Conservation (phyloP, 2,113 vertebrate genomes). For the Pluvianellus socialis region DNA sequence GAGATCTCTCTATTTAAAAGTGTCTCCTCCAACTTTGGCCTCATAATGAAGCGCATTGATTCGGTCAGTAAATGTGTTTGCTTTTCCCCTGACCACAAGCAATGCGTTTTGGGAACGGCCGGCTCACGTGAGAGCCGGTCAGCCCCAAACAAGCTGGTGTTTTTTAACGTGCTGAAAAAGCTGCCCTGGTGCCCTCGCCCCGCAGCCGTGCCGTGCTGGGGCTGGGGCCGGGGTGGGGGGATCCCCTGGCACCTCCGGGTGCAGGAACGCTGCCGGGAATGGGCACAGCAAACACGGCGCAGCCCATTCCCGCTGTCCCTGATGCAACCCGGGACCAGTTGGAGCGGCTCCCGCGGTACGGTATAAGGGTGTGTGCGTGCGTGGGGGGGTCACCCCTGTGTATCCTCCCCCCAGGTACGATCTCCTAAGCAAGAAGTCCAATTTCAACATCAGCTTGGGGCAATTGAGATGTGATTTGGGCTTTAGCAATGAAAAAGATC, state of each 20-base stretch:
- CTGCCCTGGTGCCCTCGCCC: background rate
- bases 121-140: rapidly evolving
- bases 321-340: rapidly evolving
- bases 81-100: background rate
- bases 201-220: rapidly evolving
- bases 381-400: background rate
- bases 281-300: background rate
- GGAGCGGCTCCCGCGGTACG: rapidly evolving
- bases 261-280: background rate
- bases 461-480: background rate
- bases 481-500: background rate
- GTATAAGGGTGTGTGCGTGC: rapidly evolving
- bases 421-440: background rate
- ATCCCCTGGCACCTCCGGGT: background rate
- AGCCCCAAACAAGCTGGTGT: background rate
- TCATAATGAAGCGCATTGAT: rapidly evolving
- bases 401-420: background rate
- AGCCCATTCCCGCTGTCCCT: background rate
- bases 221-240: background rate
- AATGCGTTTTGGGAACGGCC: rapidly evolving
- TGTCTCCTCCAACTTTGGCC: background rate
- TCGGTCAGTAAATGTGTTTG: background rate
- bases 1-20: background rate
- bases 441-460: background rate
- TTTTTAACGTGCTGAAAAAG: rapidly evolving